Evolutionary conservation across 2,797 vertebrate species (phyloP).

Genomic region (Oreochromis mossambicus): DNA sequence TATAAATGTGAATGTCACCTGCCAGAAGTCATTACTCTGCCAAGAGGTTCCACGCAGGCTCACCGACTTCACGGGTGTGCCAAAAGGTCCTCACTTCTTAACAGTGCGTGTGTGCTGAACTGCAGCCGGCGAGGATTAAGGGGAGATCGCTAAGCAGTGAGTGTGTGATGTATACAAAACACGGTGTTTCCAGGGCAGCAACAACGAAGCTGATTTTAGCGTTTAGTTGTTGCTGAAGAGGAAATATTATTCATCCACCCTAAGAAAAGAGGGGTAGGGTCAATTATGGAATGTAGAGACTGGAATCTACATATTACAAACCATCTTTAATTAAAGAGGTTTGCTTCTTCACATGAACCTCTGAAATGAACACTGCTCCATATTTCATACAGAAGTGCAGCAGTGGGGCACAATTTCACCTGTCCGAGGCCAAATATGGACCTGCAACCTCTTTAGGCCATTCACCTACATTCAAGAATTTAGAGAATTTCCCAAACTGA

Average conservation of each 20-base stretch:
- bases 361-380: neutral
- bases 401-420: neutral
- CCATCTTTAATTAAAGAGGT: conserved; percentile 30
- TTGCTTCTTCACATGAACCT: conserved; percentile 3
- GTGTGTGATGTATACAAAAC: conserved; percentile 52
- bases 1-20: neutral
- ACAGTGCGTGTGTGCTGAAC: neutral
- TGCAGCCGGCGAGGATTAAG: conserved; percentile 28
- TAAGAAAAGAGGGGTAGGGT: neutral
- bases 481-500: neutral
- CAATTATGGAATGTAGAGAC: conserved; percentile 43
- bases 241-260: neutral
- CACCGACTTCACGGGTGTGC: neutral
- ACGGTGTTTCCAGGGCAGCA: conserved; percentile 20
- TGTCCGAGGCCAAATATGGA: neutral
- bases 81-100: neutral
- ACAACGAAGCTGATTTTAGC: conserved; percentile 33
- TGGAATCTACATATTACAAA: conserved; percentile 50
- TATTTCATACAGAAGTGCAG: neutral
- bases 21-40: neutral
- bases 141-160: conserved; percentile 13
- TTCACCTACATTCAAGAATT: neutral
- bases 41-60: neutral
- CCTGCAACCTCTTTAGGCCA: neutral
- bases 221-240: neutral